Conservation (phyloP, 2,113 vertebrate species). For the Mus spicilegus region DNA sequence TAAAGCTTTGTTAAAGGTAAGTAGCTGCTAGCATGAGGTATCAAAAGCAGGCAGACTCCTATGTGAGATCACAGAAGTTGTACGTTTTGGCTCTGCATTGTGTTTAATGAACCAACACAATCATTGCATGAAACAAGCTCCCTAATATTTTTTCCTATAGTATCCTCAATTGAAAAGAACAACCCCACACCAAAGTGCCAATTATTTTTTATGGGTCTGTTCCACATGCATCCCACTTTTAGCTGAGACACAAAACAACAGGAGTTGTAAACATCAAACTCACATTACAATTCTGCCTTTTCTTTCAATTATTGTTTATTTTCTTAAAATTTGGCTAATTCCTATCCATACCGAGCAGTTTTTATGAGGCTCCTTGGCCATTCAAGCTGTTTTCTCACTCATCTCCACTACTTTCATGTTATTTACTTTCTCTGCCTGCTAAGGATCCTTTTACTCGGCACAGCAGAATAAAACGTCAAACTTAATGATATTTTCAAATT, state of each 20-base stretch:
- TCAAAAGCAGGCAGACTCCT: not conserved
- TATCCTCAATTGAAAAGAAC: conserved; percentile 16
- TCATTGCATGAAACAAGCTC: not conserved
- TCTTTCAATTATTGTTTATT: conserved; percentile 53
- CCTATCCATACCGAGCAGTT: not conserved
- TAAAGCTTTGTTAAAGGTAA: not conserved
- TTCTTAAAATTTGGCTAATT: conserved; percentile 21
- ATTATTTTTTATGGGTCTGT: conserved; percentile 57
- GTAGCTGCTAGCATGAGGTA: not conserved
- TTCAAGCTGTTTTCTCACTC: not conserved
- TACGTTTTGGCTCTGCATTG: not conserved
- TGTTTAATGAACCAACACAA: not conserved
- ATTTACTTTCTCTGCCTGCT: not conserved
- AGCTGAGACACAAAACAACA: not conserved
- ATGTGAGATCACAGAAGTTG: not conserved
- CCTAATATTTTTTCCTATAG: not conserved
- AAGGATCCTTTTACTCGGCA: not conserved
- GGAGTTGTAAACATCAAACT: conserved; percentile 40
- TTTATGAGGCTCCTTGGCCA: not conserved
- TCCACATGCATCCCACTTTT: not conserved
- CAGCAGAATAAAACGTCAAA: not conserved
- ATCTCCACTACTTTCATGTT: not conserved
- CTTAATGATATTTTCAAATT: not conserved
- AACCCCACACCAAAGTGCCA: not conserved
- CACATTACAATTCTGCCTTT: conserved; percentile 46